phyloP scores from a whole-genome alignment of 2,797 vertebrate genomes.

The Galagoides demidoff region DNA sequence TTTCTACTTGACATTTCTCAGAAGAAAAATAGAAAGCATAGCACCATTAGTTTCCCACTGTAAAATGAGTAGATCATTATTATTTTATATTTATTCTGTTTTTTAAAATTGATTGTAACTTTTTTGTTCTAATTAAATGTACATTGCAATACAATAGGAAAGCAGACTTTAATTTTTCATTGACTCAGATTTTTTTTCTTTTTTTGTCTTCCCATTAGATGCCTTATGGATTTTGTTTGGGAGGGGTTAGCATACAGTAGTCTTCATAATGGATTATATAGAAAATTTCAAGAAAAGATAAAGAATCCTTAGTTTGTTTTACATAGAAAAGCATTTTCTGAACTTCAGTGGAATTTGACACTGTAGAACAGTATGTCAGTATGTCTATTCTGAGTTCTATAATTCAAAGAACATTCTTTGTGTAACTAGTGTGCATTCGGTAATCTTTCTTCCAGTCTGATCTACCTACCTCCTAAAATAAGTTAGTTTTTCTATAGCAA shows the following conservation, averaged over 20 bases:
- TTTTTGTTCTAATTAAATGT: slow-evolving; percentile 86
- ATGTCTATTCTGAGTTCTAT: slow-evolving; percentile 35
- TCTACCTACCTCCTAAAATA: background rate
- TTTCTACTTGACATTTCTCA: slow-evolving; percentile 86
- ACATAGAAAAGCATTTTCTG: slow-evolving; percentile 20
- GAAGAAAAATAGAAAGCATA: slow-evolving; percentile 85
- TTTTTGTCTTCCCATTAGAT: slow-evolving; percentile 24
- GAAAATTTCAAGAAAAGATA: slow-evolving; percentile 55
- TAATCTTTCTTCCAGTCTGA: slow-evolving; percentile 31
- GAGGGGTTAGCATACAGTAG: background rate
- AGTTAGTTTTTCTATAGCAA: background rate
- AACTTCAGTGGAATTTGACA: background rate
- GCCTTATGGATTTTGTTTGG: background rate
- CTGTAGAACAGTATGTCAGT: background rate
- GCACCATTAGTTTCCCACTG: slow-evolving; percentile 84
- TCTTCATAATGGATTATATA: background rate
- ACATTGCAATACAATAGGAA: slow-evolving; percentile 80
- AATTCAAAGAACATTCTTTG: slow-evolving; percentile 29
- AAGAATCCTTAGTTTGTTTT: background rate
- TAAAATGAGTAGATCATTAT: slow-evolving; percentile 86
- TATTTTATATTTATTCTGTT: slow-evolving; percentile 85
- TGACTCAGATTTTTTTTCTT: slow-evolving; percentile 62
- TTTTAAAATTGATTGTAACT: slow-evolving; percentile 83
- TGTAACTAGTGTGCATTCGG: background rate
- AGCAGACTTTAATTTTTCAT: slow-evolving; percentile 83